phyloP scores from a whole-genome alignment of 2,113 vertebrate genomes.

The Hydropotes inermis region DNA sequence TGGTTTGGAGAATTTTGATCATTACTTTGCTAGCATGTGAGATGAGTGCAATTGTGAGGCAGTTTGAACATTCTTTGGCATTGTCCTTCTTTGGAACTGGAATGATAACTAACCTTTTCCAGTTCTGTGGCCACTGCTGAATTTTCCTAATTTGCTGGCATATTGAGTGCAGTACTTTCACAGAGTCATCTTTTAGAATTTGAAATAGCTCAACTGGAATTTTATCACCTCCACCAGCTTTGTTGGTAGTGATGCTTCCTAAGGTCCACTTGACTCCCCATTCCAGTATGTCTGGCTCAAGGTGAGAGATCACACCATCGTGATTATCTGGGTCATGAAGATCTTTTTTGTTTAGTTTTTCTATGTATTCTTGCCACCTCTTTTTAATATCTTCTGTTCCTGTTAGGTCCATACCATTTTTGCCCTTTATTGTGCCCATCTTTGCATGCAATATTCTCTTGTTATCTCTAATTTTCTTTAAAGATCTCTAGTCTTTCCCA shows the following conservation, averaged over 20 bases:
- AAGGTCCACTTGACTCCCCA: background rate
- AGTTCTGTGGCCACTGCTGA: background rate
- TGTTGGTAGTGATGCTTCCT: background rate
- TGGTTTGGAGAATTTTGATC: background rate
- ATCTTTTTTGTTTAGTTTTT: background rate
- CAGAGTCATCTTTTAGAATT: background rate
- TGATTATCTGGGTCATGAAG: background rate
- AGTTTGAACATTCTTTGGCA: background rate
- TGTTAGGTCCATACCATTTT: background rate
- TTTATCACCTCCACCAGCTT: background rate
- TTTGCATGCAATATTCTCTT: background rate
- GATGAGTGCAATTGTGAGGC: background rate
- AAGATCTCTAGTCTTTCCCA: background rate
- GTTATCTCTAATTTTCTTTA: background rate
- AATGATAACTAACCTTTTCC: background rate
- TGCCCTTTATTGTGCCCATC: background rate
- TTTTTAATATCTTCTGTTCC: background rate
- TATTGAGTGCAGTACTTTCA: background rate
- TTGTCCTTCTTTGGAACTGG: background rate
- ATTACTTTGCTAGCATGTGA: background rate
- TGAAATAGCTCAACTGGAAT: background rate
- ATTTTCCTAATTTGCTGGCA: background rate
- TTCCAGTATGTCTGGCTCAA: background rate
- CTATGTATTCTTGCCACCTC: background rate
- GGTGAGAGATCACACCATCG: background rate